These are phyloP conservation scores for Drosophila nr. perissopoda DNA, from an alignment of 2,888 invertebrate species.

Conservation along the genomic window DNA sequence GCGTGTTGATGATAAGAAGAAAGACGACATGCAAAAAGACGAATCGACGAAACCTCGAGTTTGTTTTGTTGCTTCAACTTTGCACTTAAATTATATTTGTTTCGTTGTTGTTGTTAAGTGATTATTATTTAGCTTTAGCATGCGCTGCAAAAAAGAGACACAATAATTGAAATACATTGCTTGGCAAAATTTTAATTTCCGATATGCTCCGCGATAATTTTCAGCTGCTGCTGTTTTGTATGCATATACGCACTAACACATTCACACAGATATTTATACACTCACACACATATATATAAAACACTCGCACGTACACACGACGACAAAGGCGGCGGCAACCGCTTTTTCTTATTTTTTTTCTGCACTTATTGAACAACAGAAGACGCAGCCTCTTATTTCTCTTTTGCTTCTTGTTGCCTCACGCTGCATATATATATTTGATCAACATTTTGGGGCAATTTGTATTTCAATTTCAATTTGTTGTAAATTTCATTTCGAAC, in stretches of 20 bases:
- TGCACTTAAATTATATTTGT: conserved; percentile 40
- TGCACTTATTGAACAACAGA: conserved; percentile 55
- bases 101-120: conserved; percentile 41
- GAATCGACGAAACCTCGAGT: conserved; percentile 64
- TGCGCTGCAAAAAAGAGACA: conserved; percentile 54
- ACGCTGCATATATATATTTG: conserved; percentile 34
- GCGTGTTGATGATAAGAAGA: conserved; percentile 27
- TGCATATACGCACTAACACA: conserved; percentile 28
- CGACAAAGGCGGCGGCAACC: conserved; percentile 36
- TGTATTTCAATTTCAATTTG: conserved; percentile 56
- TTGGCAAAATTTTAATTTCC: conserved; percentile 20
- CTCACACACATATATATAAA: conserved; percentile 14
- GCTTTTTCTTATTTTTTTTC: conserved; percentile 41
- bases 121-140: conserved; percentile 30
- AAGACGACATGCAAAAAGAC: conserved; percentile 58
- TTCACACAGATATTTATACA: conserved; percentile 15
- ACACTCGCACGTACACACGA: conserved; percentile 31
- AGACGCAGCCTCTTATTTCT: conserved; percentile 38
- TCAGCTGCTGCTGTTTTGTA: conserved; percentile 55
- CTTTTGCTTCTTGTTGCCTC: conserved; percentile 15
- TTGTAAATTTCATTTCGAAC: conserved; percentile 55
- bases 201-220: conserved; percentile 32
- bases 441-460: conserved; percentile 36
- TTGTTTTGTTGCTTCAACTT: conserved; percentile 44
- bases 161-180: conserved; percentile 31